A percentile compares a stretch with the other conserved stretches of the same genome.
phyloP scores from a whole-genome alignment of 1,140 invertebrate genomes.

The Lerema accius region DNA sequence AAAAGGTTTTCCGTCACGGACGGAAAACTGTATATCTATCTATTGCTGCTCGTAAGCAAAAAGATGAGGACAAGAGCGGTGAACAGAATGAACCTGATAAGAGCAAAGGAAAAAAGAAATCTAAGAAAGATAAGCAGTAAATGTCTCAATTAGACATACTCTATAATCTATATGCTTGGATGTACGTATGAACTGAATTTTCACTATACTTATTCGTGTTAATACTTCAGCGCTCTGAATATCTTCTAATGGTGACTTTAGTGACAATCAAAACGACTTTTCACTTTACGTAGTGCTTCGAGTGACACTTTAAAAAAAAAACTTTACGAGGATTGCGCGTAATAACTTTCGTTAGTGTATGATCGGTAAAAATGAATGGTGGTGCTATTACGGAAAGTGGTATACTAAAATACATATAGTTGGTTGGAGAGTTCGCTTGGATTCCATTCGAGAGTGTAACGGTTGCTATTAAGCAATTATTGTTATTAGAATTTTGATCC shows the following conservation, averaged over 20 bases:
- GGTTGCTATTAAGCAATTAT: no score
- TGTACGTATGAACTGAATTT: no score
- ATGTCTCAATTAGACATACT: not conserved
- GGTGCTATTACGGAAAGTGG: slow-evolving; percentile 75
- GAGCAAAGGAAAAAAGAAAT: not conserved
- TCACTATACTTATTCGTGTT: no score
- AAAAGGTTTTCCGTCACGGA: slow-evolving; percentile 24
- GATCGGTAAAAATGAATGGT: slow-evolving; percentile 55
- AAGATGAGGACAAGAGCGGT: not conserved
- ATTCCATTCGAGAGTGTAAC: slow-evolving; percentile 22
- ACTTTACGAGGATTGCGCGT: slow-evolving; percentile 24
- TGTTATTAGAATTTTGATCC: not conserved
- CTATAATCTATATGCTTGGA: no score
- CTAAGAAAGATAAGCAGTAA: not conserved
- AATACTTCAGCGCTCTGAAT: no score
- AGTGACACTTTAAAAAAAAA: slow-evolving; percentile 17
- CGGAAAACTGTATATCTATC: slow-evolving; percentile 25
- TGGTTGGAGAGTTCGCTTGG: slow-evolving; percentile 53
- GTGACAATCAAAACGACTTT: not conserved
- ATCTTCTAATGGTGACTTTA: no score
- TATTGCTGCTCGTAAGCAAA: slow-evolving; percentile 14
- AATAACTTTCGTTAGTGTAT: slow-evolving; percentile 22
- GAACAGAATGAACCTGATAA: not conserved
- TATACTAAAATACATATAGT: slow-evolving; percentile 63
- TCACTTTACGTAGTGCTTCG: not conserved